Evolutionary conservation across 2,888 invertebrate genomes (phyloP).

Genomic region (Himalopsyche anomala): DNA sequence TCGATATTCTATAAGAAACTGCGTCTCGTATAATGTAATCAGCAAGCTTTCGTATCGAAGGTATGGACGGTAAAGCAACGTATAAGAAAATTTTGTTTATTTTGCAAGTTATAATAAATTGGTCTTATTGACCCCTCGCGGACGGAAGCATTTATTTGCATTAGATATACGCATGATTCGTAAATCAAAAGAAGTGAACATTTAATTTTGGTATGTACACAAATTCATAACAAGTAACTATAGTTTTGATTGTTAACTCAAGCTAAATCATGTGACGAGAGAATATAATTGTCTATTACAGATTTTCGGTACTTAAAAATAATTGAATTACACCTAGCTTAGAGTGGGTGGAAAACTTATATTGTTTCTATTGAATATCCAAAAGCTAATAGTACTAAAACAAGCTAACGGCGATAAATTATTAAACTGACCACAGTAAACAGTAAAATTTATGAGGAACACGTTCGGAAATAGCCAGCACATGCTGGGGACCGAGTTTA

Average conservation of each 20-base stretch:
- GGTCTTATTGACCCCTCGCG: too few species aligned
- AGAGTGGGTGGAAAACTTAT: not conserved
- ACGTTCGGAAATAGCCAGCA: conserved; percentile 45
- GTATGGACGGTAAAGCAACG: not conserved
- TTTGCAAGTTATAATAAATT: not conserved
- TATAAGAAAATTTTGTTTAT: not conserved
- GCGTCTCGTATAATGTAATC: not conserved
- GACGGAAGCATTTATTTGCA: too few species aligned
- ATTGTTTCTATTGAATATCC: not conserved
- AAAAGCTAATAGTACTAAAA: not conserved
- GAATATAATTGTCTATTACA: too few species aligned
- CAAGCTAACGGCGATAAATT: not conserved
- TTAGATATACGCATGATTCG: too few species aligned
- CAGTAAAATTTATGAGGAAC: conserved; percentile 47
- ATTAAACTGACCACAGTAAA: conserved; percentile 36
- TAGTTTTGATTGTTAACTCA: too few species aligned
- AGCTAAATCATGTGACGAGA: too few species aligned
- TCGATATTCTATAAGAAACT: conserved; percentile 48
- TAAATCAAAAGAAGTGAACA: too few species aligned
- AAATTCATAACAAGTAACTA: too few species aligned
- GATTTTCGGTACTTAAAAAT: too few species aligned
- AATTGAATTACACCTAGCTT: too few species aligned
- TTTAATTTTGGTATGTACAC: too few species aligned
- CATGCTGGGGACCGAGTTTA: conserved; percentile 17
- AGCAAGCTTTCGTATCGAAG: not conserved